Percentiles rank a stretch among this genome's conserved stretches.
Evolutionary conservation across 2,888 invertebrate species (phyloP).

Genomic region (Volucella inanis): DNA sequence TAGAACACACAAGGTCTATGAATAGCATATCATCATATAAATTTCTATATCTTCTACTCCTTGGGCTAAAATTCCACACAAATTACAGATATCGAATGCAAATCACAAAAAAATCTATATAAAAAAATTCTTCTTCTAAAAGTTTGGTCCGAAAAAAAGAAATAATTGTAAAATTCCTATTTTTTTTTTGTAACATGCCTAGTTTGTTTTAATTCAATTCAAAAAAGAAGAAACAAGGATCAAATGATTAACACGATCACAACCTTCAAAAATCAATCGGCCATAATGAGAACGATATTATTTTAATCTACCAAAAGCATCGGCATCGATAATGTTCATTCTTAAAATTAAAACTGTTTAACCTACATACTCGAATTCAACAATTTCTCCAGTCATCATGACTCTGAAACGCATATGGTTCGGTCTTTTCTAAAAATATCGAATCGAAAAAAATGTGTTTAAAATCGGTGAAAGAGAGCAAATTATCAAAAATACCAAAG

Average conservation of each 20-base stretch:
- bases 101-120: too few relatives aligned
- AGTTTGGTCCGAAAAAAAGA: too few relatives aligned
- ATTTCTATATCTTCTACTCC: too few relatives aligned
- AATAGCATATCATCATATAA: too few relatives aligned
- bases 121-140: too few relatives aligned
- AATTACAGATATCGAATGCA: too few relatives aligned
- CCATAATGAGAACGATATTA: neutral
- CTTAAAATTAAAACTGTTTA: slow-evolving; percentile 43
- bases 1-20: too few relatives aligned
- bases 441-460: slow-evolving; percentile 14
- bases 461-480: slow-evolving; percentile 23
- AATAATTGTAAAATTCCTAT: too few relatives aligned
- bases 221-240: too few relatives aligned
- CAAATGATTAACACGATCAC: neutral
- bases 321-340: slow-evolving; percentile 19
- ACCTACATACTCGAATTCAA: slow-evolving; percentile 37
- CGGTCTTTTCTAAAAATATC: slow-evolving; percentile 43
- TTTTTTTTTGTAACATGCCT: too few relatives aligned
- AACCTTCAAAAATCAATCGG: slow-evolving; percentile 23
- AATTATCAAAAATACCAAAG: slow-evolving; percentile 30
- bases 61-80: too few relatives aligned
- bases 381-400: slow-evolving; percentile 47
- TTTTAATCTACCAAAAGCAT: neutral
- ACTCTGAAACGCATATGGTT: neutral
- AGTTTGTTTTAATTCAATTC: too few relatives aligned